Evolutionary conservation across 64 coral and sea anemone genomes (phyloP).

Genomic region (Pocillopora damicornis): DNA sequence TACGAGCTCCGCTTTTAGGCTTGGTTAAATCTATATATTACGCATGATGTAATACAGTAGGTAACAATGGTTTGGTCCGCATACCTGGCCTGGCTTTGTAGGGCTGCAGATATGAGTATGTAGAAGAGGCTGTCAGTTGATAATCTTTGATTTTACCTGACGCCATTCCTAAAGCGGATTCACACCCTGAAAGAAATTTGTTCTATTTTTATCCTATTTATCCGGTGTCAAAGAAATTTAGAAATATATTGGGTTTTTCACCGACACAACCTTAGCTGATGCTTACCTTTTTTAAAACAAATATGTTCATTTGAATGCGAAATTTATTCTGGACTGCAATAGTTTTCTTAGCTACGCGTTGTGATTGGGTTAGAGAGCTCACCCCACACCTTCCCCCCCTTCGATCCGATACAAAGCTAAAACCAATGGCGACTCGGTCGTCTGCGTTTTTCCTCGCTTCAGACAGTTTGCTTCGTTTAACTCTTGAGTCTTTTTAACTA

Average conservation of each 20-base stretch:
- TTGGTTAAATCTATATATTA: too few species aligned
- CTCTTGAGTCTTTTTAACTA: neutral
- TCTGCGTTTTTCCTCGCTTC: neutral
- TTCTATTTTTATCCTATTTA: neutral
- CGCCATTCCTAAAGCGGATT: slow-evolving; percentile 55
- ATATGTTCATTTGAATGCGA: neutral
- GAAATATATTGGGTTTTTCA: neutral
- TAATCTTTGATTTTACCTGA: slow-evolving; percentile 77
- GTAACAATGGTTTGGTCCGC: neutral
- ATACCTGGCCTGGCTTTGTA: slow-evolving; percentile 62
- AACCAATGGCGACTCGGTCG: neutral
- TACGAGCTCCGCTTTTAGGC: too few species aligned
- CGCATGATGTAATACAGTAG: too few species aligned
- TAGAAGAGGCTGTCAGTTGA: slow-evolving; percentile 81
- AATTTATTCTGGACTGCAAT: neutral
- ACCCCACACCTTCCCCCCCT: neutral
- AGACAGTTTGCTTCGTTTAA: neutral
- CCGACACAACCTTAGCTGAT: too few species aligned
- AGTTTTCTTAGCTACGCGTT: neutral
- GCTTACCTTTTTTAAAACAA: too few species aligned
- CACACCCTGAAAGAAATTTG: slow-evolving; percentile 53
- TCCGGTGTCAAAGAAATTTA: neutral
- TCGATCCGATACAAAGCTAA: neutral
- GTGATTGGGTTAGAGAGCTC: neutral
- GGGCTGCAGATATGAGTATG: slow-evolving; percentile 63